Evolutionary conservation across 2,888 invertebrate genomes (phyloP), one percentile per base, ranked within the genome.

Genomic region (Dioctria rufipes): DNA sequence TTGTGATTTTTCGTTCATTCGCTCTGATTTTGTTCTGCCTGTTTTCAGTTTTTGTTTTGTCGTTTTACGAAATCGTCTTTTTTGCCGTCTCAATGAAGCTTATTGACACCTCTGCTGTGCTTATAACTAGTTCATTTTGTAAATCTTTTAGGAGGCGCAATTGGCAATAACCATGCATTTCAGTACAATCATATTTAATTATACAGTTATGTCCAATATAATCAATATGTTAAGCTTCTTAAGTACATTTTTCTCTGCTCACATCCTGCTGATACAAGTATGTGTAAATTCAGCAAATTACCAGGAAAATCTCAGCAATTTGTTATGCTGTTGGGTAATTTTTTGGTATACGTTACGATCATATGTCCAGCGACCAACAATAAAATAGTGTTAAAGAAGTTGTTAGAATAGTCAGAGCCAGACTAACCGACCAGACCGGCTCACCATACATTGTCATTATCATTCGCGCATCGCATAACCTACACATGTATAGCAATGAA

Each of bases 301-400:
- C 67, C 80, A 80, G 75, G 81, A 77, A 82, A 80, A 80, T 75
- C 82, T 81, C 61, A 71, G 65, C 65, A 63, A 80, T 77, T 77
- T 77, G 49, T 77, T 77, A 81, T 81, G 79, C 80, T 77, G 65
- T 43, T 75, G 67, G 42, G 78, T 81, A 71, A 82, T 80, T 81
- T 82, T 83, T 71, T 81, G 81, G 83, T 82, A 73, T 83, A 80
- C 80, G 71, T 83, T 83, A 80, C 79, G 81, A 79, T 79, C 81
- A 82, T 73, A 81, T 82, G 80, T 83, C 80, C 81, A 75, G 9
- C 65, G 46, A 11, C 81, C 78, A 82, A 82, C 81, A 83, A 83
- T 83, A 82, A 83, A 81, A 79, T 83, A 79, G 80, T 80, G 82
- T 78, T 81, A 82, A 82, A 83, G 82, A 83, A 82, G 82, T 83